Base-by-base conservation (phyloP, 2,113 vertebrate species). In the Axis porcinus region DNA sequence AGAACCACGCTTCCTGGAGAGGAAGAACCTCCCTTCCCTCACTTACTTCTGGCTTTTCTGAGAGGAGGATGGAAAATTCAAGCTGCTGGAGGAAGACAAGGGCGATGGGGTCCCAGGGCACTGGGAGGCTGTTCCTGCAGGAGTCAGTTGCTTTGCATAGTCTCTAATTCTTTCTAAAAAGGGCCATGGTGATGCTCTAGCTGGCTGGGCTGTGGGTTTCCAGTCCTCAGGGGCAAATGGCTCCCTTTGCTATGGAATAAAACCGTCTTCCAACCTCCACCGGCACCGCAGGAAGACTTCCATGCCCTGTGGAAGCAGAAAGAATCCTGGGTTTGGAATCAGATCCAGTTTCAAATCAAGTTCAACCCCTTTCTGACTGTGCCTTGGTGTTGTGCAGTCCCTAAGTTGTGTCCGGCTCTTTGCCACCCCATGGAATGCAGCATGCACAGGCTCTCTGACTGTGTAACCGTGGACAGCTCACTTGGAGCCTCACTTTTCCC, bases 231-330 rank as follows among this genome's bases (percentile, higher is more conserved):
- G 54, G 58, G 28, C 21, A 10, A 5, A 25, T 6, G 7, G 28
- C n/a, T 43, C 5, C 40, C 19, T 89, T 30, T 62, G 30, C 23
- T 25, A 2, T 0, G 45, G 54, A 60, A 58, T 15, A 23, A 15
- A 0, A 5, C 19, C 27, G 0, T 28, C 60, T 88, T 23, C 62
- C 55, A 45, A 52, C 5, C 12, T 16, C 58, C 58, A 4, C 23
- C 6, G 3, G 10, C 43, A 7, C 28, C 0, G 0, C 4, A 6
- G 70, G 58, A 8, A 50, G 67, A 52, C 7, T 47, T 15, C 14
- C 12, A 5, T 47, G 55, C 50, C 83, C 43, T 11, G 40, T 40
- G 30, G 47, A 76, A 76, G 47, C 25, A 4, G 47, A 52, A n/a
- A 11, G 30, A 43, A 83, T 16, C 76, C 12, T 23, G n/a, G 5